phyloP scores from a whole-genome alignment of 2,888 invertebrate species.

The Imbricaverruca yamaguchii region DNA sequence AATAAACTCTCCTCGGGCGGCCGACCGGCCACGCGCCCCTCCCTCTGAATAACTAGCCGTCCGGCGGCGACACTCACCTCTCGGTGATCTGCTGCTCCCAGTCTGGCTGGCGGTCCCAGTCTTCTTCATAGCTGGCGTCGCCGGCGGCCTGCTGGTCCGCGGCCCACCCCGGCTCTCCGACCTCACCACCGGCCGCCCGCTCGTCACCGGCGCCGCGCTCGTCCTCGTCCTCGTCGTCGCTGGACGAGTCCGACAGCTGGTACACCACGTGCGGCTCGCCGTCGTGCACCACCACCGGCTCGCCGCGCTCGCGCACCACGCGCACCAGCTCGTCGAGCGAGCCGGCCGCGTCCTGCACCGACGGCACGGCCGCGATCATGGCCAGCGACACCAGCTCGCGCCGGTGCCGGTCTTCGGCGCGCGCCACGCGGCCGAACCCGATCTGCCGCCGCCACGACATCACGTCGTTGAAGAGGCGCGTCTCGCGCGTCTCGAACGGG shows the following conservation, averaged over 20 bases:
- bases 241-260: neutral
- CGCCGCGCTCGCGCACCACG: neutral
- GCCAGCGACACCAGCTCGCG: neutral
- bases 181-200: neutral
- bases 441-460: neutral
- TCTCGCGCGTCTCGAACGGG: conserved; percentile 6
- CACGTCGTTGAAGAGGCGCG: conserved; percentile 1
- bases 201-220: neutral
- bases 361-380: neutral
- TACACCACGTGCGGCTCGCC: conserved; percentile 12
- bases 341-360: neutral
- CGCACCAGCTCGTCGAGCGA: neutral
- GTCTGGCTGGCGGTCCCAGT: conserved; percentile 2
- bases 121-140: neutral
- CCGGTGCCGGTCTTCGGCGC: neutral
- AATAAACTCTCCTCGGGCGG: too few species aligned
- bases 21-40: too few species aligned
- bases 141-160: neutral
- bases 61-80: neutral
- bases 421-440: neutral
- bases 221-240: neutral
- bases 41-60: too few species aligned
- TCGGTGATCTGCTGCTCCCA: conserved; percentile 4
- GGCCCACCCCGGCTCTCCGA: neutral
- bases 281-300: conserved; percentile 4